phyloP scores from a whole-genome alignment of 2,888 invertebrate genomes.

The Chloromyia formosa region DNA sequence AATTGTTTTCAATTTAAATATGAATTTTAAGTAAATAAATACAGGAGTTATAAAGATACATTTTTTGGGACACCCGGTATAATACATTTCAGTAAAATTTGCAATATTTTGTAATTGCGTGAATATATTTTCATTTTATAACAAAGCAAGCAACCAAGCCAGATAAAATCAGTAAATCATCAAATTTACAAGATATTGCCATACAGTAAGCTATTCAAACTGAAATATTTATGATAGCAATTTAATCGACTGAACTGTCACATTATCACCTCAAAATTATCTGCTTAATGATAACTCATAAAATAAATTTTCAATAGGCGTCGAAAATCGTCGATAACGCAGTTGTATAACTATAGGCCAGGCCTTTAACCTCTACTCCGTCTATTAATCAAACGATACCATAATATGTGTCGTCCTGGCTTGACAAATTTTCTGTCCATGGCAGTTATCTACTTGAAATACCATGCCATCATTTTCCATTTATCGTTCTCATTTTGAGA shows the following conservation, averaged over 20 bases:
- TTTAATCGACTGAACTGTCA: not conserved
- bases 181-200: too few species aligned
- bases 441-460: conserved; percentile 8
- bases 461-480: conserved; percentile 17
- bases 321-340: not conserved
- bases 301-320: conserved; percentile 1
- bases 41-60: too few species aligned
- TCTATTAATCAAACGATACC: conserved; percentile 24
- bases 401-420: not conserved
- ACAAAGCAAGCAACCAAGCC: too few species aligned
- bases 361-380: not conserved
- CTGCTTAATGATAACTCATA: not conserved
- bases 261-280: not conserved
- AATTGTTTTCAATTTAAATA: too few species aligned
- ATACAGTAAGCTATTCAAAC: too few species aligned
- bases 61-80: too few species aligned
- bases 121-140: too few species aligned
- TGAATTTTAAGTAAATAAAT: too few species aligned
- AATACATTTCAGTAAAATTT: too few species aligned
- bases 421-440: conserved; percentile 28
- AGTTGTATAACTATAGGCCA: not conserved
- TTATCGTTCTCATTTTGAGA: conserved; percentile 23
- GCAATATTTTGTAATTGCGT: too few species aligned
- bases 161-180: too few species aligned
- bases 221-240: too few species aligned